Base-by-base conservation (phyloP, 2,888 invertebrate species). In the Lasius fuliginosus region DNA sequence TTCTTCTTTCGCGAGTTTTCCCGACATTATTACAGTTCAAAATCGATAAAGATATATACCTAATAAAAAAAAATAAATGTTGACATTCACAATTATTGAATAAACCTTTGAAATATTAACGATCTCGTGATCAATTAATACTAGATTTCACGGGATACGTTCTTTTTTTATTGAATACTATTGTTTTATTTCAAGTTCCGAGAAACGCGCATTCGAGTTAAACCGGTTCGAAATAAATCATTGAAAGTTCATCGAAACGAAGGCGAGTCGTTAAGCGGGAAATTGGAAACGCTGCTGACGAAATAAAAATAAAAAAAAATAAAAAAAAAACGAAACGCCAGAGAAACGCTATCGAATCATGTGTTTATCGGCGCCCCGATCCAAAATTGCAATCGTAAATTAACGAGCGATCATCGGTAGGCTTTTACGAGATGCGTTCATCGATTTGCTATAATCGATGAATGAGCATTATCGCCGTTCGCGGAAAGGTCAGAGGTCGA, bases 401-500 rank as follows among this genome's bases (percentile, higher is more conserved):
- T 79, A 79, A 79, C 46, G 27, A 60, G 12, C 73, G 69, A 69
- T 79, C 60, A 64, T 53, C 62, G 56, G 49, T 65, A 46, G 36
- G 60, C 79, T 60, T 53, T 62, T 60, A 15, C 18, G 42, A 27
- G 67, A 67, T 67, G 36, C 67, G 68, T 68, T 68, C 5, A 83
- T 83, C 82, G 82, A 68, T 77, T 67, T 77, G 23, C 67, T 83
- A 60, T 76, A 83, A 83, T 64, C 76, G 36, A 82, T 67, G 83
- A 86, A 84, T 56, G 85, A 83, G 67, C 84, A 56, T 49, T 56
- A 71, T 58, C 86, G 46, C 33, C 42, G 69, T 73, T 77, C 49
- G 76, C 56, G 30, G 27, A 90, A 89, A 89, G 88, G 88, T 88
- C 77, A 83, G 15, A 65, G 89, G 88, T 90, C 75, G 56, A 15